Conservation (phyloP, 2,797 vertebrate genomes). For the Alcedo atthis region DNA sequence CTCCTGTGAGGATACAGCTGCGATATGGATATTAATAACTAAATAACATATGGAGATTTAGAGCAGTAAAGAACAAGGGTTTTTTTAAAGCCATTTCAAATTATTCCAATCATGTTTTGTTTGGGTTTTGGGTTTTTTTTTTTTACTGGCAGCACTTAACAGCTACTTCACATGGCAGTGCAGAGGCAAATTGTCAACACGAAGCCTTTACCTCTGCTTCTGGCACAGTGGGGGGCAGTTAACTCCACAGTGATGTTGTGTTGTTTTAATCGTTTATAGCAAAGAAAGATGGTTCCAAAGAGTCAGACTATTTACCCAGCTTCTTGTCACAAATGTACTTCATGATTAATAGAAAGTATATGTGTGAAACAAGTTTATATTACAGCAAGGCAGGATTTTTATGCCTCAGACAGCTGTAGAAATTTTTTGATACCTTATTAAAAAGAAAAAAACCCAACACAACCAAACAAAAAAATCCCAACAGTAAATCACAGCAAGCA, state of each 20-base stretch:
- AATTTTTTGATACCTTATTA: not conserved
- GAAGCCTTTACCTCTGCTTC: conserved; percentile 7
- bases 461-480: not conserved
- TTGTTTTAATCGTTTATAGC: conserved; percentile 12
- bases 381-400: not conserved
- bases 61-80: not conserved
- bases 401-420: not conserved
- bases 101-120: not conserved
- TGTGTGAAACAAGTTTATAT: not conserved
- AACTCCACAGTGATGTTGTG: not conserved
- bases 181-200: conserved; percentile 22
- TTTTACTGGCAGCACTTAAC: not conserved
- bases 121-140: not conserved
- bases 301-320: conserved; percentile 7
- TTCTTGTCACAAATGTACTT: conserved; percentile 16
- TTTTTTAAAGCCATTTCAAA: not conserved
- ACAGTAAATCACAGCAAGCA: not conserved
- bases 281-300: conserved; percentile 22
- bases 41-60: not conserved
- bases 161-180: not conserved
- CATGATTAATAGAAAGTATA: conserved; percentile 26
- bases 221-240: not conserved
- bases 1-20: conserved; percentile 11
- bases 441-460: not conserved
- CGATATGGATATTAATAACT: conserved; percentile 13